Base-by-base conservation (phyloP, 2,888 invertebrate species). In the Sinohyriopsis cumingii region DNA sequence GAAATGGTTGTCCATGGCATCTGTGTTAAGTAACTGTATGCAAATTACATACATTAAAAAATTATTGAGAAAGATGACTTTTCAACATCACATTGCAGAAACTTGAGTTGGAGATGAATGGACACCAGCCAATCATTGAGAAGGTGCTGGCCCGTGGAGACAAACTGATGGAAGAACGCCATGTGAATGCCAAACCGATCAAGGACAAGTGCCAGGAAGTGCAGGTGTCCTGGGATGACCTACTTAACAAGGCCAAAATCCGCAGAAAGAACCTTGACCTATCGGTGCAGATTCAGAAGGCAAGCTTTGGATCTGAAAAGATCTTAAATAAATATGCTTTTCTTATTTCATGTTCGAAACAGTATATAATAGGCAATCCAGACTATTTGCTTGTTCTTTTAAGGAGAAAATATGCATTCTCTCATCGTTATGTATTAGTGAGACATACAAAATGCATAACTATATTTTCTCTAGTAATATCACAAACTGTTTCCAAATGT, bases 241-340 rank as follows among this genome's bases (percentile, higher is more conserved):
- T 96, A 18, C 93, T 94, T 56, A 91, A 92, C 25, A 94, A 94
- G 75, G 94, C 95, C 0, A 92, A 92, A 53, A 93, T 94, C 76
- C 92, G 96, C 61, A 94, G 94, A 45, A 93, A 93, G 56, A 94
- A 95, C 74, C 92, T 98, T 71, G 97, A 97, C 81, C 92, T 95
- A 75, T 95, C 96, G 0, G 91, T 97, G 68, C 94, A 94, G 87
- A 95, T 96, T 18, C 98, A 98, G 90, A 96, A 97, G 91, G 89
- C 89, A 66, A 65, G 78, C 70, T 57, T 45, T 25, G 57, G 9
- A 53, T 33, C 19, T 15, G 7, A 61, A 24, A 25, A 53, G 25
- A n/a, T 19, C 20, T 6, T n/a, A 59, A 28, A 65, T 20, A 57
- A n/a, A 57, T 9, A 12, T 25, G 28, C 25, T 62, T 28, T 25